Base-by-base conservation (phyloP, 2,888 invertebrate species). In the Campoplex nolae region DNA sequence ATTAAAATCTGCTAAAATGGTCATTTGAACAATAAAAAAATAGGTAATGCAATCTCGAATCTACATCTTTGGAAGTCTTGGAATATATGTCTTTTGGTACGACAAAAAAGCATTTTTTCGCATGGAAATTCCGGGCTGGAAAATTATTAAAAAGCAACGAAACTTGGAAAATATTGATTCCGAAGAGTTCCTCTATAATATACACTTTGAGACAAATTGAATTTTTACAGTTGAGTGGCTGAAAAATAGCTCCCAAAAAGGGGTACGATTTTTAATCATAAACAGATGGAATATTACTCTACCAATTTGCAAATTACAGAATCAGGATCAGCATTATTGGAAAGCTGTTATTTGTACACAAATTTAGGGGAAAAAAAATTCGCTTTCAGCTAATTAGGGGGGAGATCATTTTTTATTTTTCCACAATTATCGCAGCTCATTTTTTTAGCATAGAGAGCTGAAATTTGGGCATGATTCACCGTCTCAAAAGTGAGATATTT, bases 271-370 rank as follows among this genome's bases (percentile, higher is more conserved):
- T 73, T 73, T n/a, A 73, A 32, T 51, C 54, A 32, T 32, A 54
- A 73, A 51, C 35, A 73, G 54, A 51, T 73, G 54, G 18, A 54
- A 73, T 73, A 73, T 73, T 73, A 2, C 32, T 6, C 18, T 54
- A 18, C 32, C 13, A 73, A 73, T 73, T 54, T 54, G 51, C 28
- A 73, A 32, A 51, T 73, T 28, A 73, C 73, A 73, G 73, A 54
- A 16, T 73, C 73, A 42, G 73, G 32, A 73, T 8, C 54, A 23
- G 73, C 73, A 73, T 54, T 9, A 32, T 73, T 73, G 3, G 32
- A 51, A 73, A 73, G 73, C 51, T 6, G 32, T 32, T 51, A 54
- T 73, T 73, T 51, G 51, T 73, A 0, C 3, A 51, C 51, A 54
- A 54, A 51, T 73, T 51, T 32, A 54, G 16, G 54, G 48, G n/a